Conservation (phyloP, 2,888 invertebrate species). For the Ophraella communa region DNA sequence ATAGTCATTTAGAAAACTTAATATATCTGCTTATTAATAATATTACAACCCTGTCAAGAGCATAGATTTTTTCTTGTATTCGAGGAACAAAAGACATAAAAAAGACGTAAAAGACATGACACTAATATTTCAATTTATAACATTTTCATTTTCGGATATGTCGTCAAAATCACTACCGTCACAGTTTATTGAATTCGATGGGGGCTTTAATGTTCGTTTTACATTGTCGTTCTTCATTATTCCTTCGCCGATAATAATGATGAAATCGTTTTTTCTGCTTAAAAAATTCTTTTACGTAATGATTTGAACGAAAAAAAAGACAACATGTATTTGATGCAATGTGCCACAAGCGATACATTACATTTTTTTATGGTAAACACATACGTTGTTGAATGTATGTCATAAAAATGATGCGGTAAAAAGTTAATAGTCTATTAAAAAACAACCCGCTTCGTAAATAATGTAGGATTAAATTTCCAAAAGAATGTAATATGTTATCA, state of each 20-base stretch:
- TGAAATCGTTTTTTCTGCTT: constrained; percentile 12
- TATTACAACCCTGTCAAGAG: neutral
- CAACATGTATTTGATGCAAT: neutral
- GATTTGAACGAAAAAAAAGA: constrained; percentile 17
- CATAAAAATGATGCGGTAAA: neutral
- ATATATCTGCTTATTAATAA: too few species aligned
- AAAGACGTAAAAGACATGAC: neutral
- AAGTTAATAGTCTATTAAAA: neutral
- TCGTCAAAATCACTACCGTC: constrained; percentile 15
- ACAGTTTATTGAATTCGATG: constrained; percentile 24
- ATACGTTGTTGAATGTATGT: neutral
- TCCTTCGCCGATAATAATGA: constrained; percentile 9
- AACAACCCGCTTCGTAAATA: too few species aligned
- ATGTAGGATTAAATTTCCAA: too few species aligned
- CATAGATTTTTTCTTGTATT: neutral
- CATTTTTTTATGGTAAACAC: neutral
- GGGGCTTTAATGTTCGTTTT: constrained; percentile 17
- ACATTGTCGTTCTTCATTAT: constrained; percentile 21
- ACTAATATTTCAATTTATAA: neutral
- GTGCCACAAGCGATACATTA: neutral
- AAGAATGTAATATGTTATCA: too few species aligned
- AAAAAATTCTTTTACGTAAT: constrained; percentile 13
- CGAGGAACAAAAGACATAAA: neutral
- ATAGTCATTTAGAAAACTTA: too few species aligned
- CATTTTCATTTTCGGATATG: constrained; percentile 20